Evolutionary conservation across 2,797 vertebrate genomes (phyloP).

Genomic region (Garrulus glandarius): DNA sequence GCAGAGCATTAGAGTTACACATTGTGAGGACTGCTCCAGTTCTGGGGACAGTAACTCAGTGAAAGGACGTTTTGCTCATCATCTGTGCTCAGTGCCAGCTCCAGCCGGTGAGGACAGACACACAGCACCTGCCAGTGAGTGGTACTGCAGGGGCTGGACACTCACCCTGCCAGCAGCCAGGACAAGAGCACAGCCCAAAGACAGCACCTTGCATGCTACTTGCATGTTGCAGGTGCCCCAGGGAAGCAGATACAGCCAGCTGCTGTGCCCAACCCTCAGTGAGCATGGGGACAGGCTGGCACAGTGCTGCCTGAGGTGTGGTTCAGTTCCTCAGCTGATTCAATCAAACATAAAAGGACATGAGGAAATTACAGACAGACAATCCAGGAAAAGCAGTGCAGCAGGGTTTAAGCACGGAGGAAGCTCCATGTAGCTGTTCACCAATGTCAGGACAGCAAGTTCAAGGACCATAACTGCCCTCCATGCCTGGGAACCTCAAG

Average conservation of each 20-base stretch:
- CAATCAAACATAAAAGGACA: not conserved
- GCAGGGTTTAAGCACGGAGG: not conserved
- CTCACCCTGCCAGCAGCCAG: not conserved
- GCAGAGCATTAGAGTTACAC: not conserved
- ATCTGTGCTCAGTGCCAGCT: accelerated
- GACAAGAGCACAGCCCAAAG: not conserved
- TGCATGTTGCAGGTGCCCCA: not conserved
- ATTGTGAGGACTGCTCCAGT: not conserved
- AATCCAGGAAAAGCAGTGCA: not conserved
- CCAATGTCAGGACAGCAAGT: not conserved
- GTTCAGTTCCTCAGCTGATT: not conserved
- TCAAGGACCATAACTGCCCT: not conserved
- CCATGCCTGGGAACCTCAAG: not conserved
- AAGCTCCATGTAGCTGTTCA: not conserved
- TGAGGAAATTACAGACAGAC: not conserved
- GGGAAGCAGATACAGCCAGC: not conserved
- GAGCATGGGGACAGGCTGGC: not conserved
- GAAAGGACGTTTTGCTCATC: accelerated
- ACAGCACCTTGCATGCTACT: not conserved
- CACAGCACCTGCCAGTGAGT: not conserved
- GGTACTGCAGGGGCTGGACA: not conserved
- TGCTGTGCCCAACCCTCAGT: not conserved
- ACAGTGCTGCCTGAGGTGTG: not conserved
- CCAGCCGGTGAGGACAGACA: not conserved
- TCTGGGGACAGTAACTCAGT: not conserved